Evolutionary conservation across 2,888 invertebrate genomes (phyloP), one percentile per base, ranked within the genome.

Genomic region (Pollenia labialis): DNA sequence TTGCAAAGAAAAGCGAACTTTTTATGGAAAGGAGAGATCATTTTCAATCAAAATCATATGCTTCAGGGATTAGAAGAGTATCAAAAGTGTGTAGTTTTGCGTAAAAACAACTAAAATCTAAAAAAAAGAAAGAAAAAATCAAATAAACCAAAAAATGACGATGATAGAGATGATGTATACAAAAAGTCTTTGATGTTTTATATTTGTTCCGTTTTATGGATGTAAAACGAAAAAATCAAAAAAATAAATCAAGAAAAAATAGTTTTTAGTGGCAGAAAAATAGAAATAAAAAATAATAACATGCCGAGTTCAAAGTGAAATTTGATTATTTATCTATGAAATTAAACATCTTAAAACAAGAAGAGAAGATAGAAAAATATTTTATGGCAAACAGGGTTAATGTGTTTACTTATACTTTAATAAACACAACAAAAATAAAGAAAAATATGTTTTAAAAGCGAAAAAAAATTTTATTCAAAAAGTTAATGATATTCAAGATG

Each of bases 331-430:
- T 87, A 81, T 79, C 77, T 87, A 52, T 71, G 56, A 81, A 87
- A 81, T 87, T 81, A 79, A 84, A 84, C 76, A 86, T 74, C 87
- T 84, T 68, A 68, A 81, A 81, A 48, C 46, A 72, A 68, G 60
- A 68, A 66, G 60, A 74, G 64, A 58, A 74, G 40, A 80, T 68
- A 46, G 62, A 54, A 75, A 71, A 32, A 58, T 48, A 77, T 76
- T 16, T 44, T 75, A 64, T n/a, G 50, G 4, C 71, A 85, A 72
- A 77, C 74, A 74, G 66, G 72, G 71, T 81, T 60, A 77, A 80
- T 79, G 71, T 88, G 88, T 87, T 87, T 88, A 88, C 86, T 82
- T 86, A 85, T 88, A 87, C 87, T 62, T 86, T 85, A 71, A 77
- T 54, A 85, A 74, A 56, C 80, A 83, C 64, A 68, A 71, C 44